Evolutionary conservation across 2,797 vertebrate species (phyloP).

Genomic region (Pithecia hirsuta): DNA sequence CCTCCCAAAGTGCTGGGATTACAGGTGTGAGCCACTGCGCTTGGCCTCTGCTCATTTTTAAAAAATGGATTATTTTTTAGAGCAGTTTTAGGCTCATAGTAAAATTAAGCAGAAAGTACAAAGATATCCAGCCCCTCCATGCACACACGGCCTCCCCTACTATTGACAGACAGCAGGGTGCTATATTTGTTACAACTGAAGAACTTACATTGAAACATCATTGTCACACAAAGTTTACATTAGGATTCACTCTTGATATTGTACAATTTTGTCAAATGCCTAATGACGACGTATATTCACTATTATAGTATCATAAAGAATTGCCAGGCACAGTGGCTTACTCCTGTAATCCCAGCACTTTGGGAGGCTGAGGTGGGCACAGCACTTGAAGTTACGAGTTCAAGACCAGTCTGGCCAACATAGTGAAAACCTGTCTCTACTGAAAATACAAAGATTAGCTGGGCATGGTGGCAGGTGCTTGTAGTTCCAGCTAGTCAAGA

Average conservation of each 20-base stretch:
- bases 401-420: background rate
- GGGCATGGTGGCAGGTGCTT: background rate
- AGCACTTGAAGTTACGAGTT: background rate
- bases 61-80: background rate
- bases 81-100: background rate
- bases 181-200: rapidly evolving
- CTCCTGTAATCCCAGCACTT: background rate
- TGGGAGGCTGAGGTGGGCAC: background rate
- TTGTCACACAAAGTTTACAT: background rate
- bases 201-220: background rate
- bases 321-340: background rate
- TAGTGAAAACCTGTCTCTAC: background rate
- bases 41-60: background rate
- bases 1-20: no score
- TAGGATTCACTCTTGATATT: background rate
- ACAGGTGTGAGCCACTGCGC: no score
- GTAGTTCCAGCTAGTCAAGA: background rate
- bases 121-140: background rate
- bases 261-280: background rate
- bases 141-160: background rate
- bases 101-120: background rate
- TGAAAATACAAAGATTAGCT: background rate
- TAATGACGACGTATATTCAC: background rate
- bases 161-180: background rate
- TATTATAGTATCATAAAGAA: background rate